Evolutionary conservation across 2,113 vertebrate species (phyloP).

Genomic region (Etheostoma cragini): DNA sequence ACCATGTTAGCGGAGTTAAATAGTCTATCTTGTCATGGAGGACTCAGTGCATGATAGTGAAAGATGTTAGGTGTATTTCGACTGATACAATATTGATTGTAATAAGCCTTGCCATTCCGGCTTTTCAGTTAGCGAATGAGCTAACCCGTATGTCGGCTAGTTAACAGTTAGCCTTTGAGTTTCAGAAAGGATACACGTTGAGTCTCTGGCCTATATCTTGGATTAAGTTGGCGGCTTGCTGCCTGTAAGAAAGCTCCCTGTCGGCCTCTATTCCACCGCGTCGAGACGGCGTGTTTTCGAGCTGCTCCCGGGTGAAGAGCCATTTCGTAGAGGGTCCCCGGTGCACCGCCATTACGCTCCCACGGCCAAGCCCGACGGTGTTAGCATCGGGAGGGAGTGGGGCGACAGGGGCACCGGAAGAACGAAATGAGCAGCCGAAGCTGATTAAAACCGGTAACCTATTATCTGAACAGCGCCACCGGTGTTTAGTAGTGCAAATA

Average conservation of each 20-base stretch:
- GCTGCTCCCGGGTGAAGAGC: constrained; percentile 97
- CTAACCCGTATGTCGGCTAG: constrained; percentile 7
- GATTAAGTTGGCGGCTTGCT: constrained; percentile 97
- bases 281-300: constrained; percentile 94
- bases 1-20: accelerated
- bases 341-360: constrained; percentile 87
- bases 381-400: constrained; percentile 65
- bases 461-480: constrained; percentile 11
- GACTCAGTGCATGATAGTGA: accelerated
- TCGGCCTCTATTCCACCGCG: constrained; percentile 95
- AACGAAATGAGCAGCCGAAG: background rate
- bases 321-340: constrained; percentile 91
- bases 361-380: constrained; percentile 71
- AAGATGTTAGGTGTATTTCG: accelerated
- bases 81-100: accelerated
- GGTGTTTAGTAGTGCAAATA: background rate
- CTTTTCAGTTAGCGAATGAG: background rate
- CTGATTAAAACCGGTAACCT: constrained; percentile 5
- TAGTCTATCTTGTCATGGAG: accelerated
- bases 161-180: background rate
- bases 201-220: constrained; percentile 98
- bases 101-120: background rate
- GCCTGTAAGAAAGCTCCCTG: constrained; percentile 95
- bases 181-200: constrained; percentile 94
- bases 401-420: constrained; percentile 63